Evolutionary conservation across 2,113 vertebrate genomes (phyloP).

Genomic region (Megalops atlanticus): DNA sequence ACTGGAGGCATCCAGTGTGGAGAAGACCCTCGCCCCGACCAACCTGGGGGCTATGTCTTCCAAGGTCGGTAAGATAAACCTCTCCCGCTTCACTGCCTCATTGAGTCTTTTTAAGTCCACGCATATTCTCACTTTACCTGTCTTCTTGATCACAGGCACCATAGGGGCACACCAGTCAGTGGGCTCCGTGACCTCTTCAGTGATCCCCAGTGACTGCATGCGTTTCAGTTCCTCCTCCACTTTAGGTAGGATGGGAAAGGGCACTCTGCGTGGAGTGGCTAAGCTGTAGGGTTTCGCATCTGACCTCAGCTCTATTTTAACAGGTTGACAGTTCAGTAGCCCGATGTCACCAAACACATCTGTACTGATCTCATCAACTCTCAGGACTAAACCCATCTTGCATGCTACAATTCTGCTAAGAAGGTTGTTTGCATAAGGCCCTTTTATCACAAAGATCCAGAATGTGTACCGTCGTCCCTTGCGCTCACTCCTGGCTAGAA

Average conservation of each 20-base stretch:
- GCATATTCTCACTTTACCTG: background rate
- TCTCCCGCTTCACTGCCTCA: background rate
- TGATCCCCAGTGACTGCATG: background rate
- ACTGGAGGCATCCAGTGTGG: slow-evolving; percentile 29
- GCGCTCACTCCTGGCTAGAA: slow-evolving; percentile 15
- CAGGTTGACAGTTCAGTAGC: background rate
- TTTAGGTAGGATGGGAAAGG: slow-evolving; percentile 27
- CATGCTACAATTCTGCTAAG: background rate
- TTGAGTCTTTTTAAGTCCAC: background rate
- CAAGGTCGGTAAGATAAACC: slow-evolving; percentile 22
- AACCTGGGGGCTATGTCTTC: slow-evolving; percentile 35
- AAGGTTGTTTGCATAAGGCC: slow-evolving; percentile 13
- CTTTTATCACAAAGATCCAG: background rate
- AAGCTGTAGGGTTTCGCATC: slow-evolving; percentile 18
- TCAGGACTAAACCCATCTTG: slow-evolving; percentile 20
- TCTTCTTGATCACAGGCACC: background rate
- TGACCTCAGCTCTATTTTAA: slow-evolving; percentile 7
- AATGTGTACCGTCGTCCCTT: slow-evolving; percentile 11
- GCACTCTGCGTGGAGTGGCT: background rate
- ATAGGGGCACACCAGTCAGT: background rate
- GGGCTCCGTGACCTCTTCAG: background rate
- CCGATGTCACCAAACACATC: slow-evolving; percentile 18
- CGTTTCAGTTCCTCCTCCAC: slow-evolving; percentile 15
- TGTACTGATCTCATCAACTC: background rate
- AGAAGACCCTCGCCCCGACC: slow-evolving; percentile 19